phyloP scores from a whole-genome alignment of 2,113 vertebrate species.

The Dasyurus viverrinus region DNA sequence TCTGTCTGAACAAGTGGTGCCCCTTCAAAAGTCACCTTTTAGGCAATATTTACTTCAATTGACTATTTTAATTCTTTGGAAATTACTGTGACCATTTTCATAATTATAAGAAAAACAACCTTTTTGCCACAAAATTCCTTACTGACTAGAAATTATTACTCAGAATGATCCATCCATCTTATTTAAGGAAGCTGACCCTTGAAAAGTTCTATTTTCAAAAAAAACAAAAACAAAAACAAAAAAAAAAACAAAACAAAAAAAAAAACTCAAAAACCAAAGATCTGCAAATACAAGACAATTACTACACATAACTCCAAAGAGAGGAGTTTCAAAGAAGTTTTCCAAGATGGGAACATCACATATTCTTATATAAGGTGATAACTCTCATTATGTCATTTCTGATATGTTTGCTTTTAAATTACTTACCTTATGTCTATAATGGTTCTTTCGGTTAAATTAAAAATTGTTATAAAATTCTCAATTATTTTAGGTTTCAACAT shows the following conservation, averaged over 20 bases:
- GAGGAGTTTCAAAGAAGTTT: constrained; percentile 14
- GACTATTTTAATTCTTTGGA: not conserved
- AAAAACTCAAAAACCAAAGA: constrained; percentile 34
- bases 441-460: not conserved
- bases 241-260: not conserved
- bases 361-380: not conserved
- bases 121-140: not conserved
- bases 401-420: constrained; percentile 18
- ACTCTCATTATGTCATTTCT: constrained; percentile 17
- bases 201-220: constrained; percentile 25
- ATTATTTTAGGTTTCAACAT: not conserved
- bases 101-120: not conserved
- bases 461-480: not conserved
- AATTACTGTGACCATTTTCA: constrained; percentile 8
- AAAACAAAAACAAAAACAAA: not conserved
- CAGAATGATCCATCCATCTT: not conserved
- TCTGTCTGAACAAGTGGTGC: not conserved
- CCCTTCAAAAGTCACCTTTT: not conserved
- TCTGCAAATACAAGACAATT: constrained; percentile 1
- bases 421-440: not conserved
- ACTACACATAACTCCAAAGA: constrained; percentile 50
- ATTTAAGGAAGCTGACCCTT: not conserved
- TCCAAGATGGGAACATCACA: constrained; percentile 9
- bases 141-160: not conserved
- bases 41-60: not conserved